Evolutionary conservation across 1,140 invertebrate species (phyloP).

Genomic region (Caerostris extrusa): DNA sequence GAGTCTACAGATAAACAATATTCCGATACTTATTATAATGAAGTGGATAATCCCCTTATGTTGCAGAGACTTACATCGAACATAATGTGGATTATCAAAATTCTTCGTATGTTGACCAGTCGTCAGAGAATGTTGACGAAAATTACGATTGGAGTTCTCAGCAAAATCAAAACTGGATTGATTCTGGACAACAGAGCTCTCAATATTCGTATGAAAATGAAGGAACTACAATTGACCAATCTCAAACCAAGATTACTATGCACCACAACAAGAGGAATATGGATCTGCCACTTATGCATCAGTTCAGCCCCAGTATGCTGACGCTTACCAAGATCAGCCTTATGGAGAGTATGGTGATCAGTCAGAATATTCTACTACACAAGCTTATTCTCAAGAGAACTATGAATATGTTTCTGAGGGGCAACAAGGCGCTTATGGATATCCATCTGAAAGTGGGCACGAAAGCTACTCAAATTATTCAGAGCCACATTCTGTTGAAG

Average conservation of each 20-base stretch:
- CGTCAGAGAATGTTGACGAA: neutral
- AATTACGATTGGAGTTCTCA: constrained; percentile 25
- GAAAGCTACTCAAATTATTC: constrained; percentile 12
- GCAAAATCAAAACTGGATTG: constrained; percentile 9
- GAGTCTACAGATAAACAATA: neutral
- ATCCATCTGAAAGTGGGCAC: neutral
- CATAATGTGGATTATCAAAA: constrained; percentile 56
- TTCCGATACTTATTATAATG: constrained; percentile 13
- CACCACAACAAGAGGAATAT: neutral
- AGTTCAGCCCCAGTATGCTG: constrained; percentile 27
- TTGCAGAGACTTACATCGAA: constrained; percentile 51
- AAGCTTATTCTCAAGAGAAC: neutral
- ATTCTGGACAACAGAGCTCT: neutral
- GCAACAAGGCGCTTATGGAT: neutral
- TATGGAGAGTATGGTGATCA: neutral
- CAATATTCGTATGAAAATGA: constrained; percentile 45
- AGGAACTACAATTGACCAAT: neutral
- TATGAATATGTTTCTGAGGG: constrained; percentile 8
- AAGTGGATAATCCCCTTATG: constrained; percentile 31
- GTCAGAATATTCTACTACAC: neutral
- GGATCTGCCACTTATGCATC: neutral
- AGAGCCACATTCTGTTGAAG: neutral
- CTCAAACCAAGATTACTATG: constrained; percentile 19
- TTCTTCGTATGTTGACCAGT: neutral
- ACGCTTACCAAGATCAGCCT: constrained; percentile 7